A percentile compares a stretch with the other conserved stretches of the same genome.
phyloP scores from a whole-genome alignment of 2,888 invertebrate species.

The Tiliacea aurago region DNA sequence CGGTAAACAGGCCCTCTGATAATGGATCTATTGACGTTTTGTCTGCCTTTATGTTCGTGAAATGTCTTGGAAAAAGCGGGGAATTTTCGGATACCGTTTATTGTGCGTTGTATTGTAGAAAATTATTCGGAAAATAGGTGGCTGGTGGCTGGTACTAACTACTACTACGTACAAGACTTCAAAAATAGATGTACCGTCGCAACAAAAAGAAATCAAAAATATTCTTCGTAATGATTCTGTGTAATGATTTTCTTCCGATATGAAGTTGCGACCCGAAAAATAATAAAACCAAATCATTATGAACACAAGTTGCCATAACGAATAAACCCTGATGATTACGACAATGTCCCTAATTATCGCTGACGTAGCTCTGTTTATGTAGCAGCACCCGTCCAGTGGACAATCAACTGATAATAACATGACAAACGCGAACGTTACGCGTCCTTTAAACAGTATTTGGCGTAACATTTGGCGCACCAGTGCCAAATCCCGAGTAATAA shows the following conservation, averaged over 20 bases:
- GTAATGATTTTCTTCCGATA: neutral
- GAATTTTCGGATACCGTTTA: constrained; percentile 24
- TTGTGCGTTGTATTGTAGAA: neutral
- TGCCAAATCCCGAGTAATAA: constrained; percentile 62
- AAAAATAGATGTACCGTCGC: neutral
- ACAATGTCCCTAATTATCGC: constrained; percentile 29
- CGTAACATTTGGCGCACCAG: constrained; percentile 53
- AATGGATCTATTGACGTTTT: constrained; percentile 60
- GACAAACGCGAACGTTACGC: constrained; percentile 57
- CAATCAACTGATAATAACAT: constrained; percentile 54
- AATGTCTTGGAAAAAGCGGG: constrained; percentile 26
- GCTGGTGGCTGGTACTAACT: too few species aligned
- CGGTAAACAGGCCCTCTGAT: constrained; percentile 48
- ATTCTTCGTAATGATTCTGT: too few species aligned
- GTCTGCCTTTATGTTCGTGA: constrained; percentile 52
- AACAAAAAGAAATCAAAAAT: neutral
- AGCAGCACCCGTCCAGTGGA: constrained; percentile 16
- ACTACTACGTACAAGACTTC: too few species aligned
- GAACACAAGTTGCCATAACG: constrained; percentile 3
- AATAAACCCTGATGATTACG: constrained; percentile 14
- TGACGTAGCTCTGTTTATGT: neutral
- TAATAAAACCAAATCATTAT: constrained; percentile 25
- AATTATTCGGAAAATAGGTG: neutral
- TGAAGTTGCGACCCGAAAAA: neutral
- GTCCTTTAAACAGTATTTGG: constrained; percentile 64